These are phyloP conservation scores for Fabriciana adippe DNA, from an alignment of 2,888 invertebrate species.

Conservation along the genomic window DNA sequence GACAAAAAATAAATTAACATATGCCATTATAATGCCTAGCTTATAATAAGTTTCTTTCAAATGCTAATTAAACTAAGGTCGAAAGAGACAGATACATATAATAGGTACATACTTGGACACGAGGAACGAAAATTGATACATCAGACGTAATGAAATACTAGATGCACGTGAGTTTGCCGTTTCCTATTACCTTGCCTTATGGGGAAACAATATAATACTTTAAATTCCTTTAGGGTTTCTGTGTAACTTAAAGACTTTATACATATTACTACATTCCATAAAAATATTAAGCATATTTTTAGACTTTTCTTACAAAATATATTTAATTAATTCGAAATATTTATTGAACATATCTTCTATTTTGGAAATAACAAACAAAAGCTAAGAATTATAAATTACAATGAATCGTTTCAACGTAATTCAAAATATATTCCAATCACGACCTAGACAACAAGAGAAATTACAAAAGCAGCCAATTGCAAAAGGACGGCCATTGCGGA, in stretches of 20 bases:
- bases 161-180: slow-evolving; percentile 32
- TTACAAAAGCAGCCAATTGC: slow-evolving; percentile 36
- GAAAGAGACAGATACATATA: slow-evolving; percentile 18
- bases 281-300: neutral
- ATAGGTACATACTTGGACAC: slow-evolving; percentile 21
- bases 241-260: neutral
- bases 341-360: no score
- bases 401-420: neutral
- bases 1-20: slow-evolving; percentile 24
- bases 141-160: slow-evolving; percentile 40
- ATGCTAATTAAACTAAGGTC: slow-evolving; percentile 19
- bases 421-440: slow-evolving; percentile 36
- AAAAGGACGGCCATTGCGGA: slow-evolving; percentile 49
- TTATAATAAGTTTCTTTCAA: slow-evolving; percentile 16
- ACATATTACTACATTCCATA: no score
- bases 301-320: neutral
- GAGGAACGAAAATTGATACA: slow-evolving; percentile 39
- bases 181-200: slow-evolving; percentile 54
- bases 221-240: slow-evolving; percentile 38
- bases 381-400: neutral
- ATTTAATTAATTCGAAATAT: no score
- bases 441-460: slow-evolving; percentile 32
- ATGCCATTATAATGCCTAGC: slow-evolving; percentile 17
- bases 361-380: neutral
- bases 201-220: slow-evolving; percentile 51